phyloP scores from a whole-genome alignment of 2,113 vertebrate species.

The Callopanchax toddi region DNA sequence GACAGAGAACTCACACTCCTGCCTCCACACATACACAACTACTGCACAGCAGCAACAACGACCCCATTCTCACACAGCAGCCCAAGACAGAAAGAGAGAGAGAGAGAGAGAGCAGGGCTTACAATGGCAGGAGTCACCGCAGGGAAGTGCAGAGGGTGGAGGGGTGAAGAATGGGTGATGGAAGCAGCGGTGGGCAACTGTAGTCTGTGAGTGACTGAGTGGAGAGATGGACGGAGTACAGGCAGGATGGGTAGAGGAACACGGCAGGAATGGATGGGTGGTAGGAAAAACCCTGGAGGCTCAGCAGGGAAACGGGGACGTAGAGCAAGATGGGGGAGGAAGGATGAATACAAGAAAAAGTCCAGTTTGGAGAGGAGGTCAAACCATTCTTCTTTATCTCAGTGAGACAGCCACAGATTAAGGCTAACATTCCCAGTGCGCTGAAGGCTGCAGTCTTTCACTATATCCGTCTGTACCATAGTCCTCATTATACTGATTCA shows the following conservation, averaged over 20 bases:
- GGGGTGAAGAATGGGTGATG: slow-evolving; percentile 34
- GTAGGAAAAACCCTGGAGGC: slow-evolving; percentile 64
- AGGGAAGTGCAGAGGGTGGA: slow-evolving; percentile 11
- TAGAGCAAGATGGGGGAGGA: slow-evolving; percentile 52
- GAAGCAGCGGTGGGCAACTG: slow-evolving; percentile 45
- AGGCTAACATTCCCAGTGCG: slow-evolving; percentile 23
- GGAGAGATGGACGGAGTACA: slow-evolving; percentile 50
- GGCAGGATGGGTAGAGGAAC: slow-evolving; percentile 50
- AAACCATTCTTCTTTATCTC: slow-evolving; percentile 42
- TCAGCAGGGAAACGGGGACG: slow-evolving; percentile 39
- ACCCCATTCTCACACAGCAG: slow-evolving; percentile 78
- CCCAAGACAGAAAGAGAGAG: slow-evolving; percentile 70
- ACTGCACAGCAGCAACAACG: slow-evolving; percentile 76
- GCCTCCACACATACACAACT: slow-evolving; percentile 29
- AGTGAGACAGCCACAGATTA: slow-evolving; percentile 38
- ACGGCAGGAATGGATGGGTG: slow-evolving; percentile 47
- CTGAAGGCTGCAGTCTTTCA: slow-evolving; percentile 23
- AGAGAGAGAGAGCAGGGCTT: slow-evolving; percentile 61
- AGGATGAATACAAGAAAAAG: slow-evolving; percentile 15
- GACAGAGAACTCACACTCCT: slow-evolving; percentile 38
- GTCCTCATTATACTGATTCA: slow-evolving; percentile 23
- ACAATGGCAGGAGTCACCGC: slow-evolving; percentile 76
- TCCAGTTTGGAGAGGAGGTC: slow-evolving; percentile 53
- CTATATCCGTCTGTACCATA: slow-evolving; percentile 1
- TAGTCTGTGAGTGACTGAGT: slow-evolving; percentile 55